Conservation (phyloP, 2,797 vertebrate genomes). For the Eulemur coronatus region DNA sequence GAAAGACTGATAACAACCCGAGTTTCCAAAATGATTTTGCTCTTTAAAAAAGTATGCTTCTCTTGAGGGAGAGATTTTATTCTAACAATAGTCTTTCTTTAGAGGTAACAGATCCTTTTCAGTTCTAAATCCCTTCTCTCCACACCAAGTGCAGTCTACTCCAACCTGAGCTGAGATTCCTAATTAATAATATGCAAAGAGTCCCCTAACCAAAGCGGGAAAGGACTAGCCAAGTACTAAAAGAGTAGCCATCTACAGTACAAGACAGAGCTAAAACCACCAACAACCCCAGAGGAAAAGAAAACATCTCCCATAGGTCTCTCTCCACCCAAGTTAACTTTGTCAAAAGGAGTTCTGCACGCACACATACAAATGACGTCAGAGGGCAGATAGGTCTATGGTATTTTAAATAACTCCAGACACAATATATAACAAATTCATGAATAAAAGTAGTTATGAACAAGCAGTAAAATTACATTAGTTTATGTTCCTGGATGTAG, state of each 20-base stretch:
- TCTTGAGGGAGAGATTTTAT: background rate
- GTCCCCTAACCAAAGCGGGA: background rate
- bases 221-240: background rate
- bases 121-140: background rate
- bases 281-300: background rate
- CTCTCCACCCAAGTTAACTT: background rate
- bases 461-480: constrained; percentile 24
- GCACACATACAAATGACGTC: background rate
- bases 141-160: background rate
- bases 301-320: background rate
- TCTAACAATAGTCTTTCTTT: background rate
- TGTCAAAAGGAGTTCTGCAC: background rate
- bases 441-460: constrained; percentile 43
- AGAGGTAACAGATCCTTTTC: background rate
- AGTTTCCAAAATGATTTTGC: constrained; percentile 11
- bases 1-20: background rate
- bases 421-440: background rate
- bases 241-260: background rate
- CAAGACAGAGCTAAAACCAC: background rate
- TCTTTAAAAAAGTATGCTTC: background rate
- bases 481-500: background rate
- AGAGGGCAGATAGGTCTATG: background rate
- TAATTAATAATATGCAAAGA: background rate
- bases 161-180: background rate
- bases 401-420: constrained; percentile 33